Base-by-base conservation (phyloP, 2,888 invertebrate species). In the Sesia bembeciformis region DNA sequence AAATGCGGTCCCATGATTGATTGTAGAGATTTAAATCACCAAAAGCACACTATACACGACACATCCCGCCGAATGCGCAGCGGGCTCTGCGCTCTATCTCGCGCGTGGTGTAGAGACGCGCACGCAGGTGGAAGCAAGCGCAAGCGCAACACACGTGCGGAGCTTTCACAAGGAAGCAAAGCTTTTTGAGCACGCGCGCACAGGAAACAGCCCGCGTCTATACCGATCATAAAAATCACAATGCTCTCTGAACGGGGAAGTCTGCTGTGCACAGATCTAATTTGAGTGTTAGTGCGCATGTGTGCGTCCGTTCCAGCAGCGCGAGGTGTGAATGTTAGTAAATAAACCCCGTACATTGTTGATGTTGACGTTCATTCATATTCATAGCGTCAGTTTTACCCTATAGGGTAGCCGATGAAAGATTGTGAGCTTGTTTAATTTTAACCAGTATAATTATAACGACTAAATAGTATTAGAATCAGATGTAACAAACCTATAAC, bases 1-100 rank as follows among this genome's bases (percentile, higher is more conserved):
- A 85, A 89, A 67, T 89, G 89, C 66, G 89, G 89, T 81, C 88
- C 88, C 88, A 89, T 88, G 63, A 60, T 75, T 46, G 46, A 57
- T 55, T 58, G 60, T 65, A 59, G 59, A 52, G 55, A 52, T 58
- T 58, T 56, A 56, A 59, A 62, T 64, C 68, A 70, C 68, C 57
- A 61, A 62, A 58, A 57, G 56, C 64, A 65, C 75, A 75, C 76
- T 74, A 71, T 62, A 76, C 86, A 84, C 89, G 78, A 81, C 88
- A 84, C 87, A 89, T 88, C 82, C 74, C 84, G 72, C 58, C 78
- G 80, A 74, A 60, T 62, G 83, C 87, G 78, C 81, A 78, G 64
- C 79, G 76, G 73, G 73, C 66, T 87, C 79, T 87, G 72, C 56
- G 58, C 52, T 38, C 39, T 23, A 3, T 52, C 60, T 63, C 67